Evolutionary conservation across 2,888 invertebrate species (phyloP), one percentile per base, ranked within the genome.

Genomic region (Eumacrocentrus americanus): DNA sequence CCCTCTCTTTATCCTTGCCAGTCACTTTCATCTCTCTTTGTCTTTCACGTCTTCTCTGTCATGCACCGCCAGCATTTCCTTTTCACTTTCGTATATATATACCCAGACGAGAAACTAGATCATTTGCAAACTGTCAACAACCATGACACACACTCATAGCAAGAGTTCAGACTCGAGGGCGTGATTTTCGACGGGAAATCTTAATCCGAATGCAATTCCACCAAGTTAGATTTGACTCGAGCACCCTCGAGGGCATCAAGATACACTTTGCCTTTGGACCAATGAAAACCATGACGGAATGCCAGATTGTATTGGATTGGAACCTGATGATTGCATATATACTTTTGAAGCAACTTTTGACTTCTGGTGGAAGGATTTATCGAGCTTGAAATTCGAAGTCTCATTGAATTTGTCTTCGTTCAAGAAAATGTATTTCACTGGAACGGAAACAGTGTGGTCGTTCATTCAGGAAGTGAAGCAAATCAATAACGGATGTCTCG

Each of bases 111-210:
- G 67, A 71, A 75, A 74, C 73, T 72, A 63, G 68, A 74, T 73
- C 75, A 76, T 77, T 76, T 73, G 67, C 73, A 72, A 76, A 72
- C 76, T 75, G 76, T 74, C 76, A 74, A 62, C 71, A 63, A 60
- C 29, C 74, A 72, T 64, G 62, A 60, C 72, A 67, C 67, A 34
- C 23, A 48, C 38, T 20, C n/a, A 40, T 25, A 29, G 3, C n/a
- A 9, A n/a, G n/a, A n/a, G n/a, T n/a, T 38, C 12, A 35, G 23
- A 44, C 37, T 46, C 5, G 37, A 47, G 34, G 25, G 46, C 40
- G 14, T 22, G 46, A 44, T 34, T 46, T 44, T 23, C 46, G 35
- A 55, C 44, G 44, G 40, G 16, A 52, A 61, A 68, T 70, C 67
- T 70, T 67, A 68, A 68, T 69, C 61, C 62, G 34, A 59, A 51